Evolutionary conservation across 2,797 vertebrate genomes (phyloP), one percentile per base, ranked within the genome.

Genomic region (Cyprinella venusta): DNA sequence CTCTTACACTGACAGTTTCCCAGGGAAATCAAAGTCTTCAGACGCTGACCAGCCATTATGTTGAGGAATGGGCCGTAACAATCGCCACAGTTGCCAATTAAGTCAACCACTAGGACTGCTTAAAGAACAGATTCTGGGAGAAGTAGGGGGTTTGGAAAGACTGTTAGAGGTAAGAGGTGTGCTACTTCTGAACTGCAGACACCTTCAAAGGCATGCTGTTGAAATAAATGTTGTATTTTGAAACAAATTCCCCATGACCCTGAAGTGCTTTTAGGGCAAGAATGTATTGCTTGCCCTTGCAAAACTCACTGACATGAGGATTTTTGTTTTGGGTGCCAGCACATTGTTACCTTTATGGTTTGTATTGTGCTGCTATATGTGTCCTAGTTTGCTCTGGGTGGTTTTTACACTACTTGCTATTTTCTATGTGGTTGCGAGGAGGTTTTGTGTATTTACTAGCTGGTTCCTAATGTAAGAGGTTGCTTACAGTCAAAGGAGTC

Each of bases 1-100:
- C 92, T 90, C 89, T 59, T 33, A 71, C 83, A 87, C 87, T 86
- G 90, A 91, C 92, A 88, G 91, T 90, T 95, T 95, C 93, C 93
- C 93, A 94, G 92, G 93, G 90, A 92, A 91, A 81, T 82, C 56
- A 89, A 76, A 83, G 87, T 70, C 92, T 92, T 89, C 85, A 81
- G 88, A 63, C 88, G 89, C 91, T 83, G 84, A 85, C 88, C 88
- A 87, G 87, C 94, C 92, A 92, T 93, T 94, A 93, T 81, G 89
- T 87, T 42, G 69, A 24, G 38, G 69, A 59, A 78, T 85, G 80
- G 71, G 79, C 72, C 76, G 65, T 84, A 78, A 79, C 69, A 75
- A 79, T 86, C 45, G 67, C 69, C 65, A 79, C 68, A 83, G 79
- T 77, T 82, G 72, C 74, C 83, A 83, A 69, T 85, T 83, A 82